phyloP scores from a whole-genome alignment of 2,797 vertebrate species.

The Diceros bicornis region DNA sequence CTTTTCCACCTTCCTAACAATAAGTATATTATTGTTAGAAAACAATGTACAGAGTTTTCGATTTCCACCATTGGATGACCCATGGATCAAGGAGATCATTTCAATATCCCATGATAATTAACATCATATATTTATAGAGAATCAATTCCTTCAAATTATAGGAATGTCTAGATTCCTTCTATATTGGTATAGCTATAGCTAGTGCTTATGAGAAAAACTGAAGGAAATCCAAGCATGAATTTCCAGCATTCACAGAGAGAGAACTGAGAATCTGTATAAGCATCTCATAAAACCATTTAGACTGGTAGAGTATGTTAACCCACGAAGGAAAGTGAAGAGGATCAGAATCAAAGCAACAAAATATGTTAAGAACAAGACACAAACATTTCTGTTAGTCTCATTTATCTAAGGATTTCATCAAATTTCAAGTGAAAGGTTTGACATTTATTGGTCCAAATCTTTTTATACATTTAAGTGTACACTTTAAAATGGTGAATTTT shows the following conservation, averaged over 20 bases:
- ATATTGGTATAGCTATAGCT: background rate
- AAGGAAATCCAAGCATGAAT: background rate
- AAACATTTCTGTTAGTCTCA: background rate
- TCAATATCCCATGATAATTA: background rate
- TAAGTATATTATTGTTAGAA: background rate
- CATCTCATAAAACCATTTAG: constrained; percentile 7
- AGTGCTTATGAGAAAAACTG: background rate
- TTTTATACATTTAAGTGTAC: background rate
- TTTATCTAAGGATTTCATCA: background rate
- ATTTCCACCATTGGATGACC: background rate
- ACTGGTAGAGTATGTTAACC: background rate
- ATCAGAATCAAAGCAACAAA: background rate
- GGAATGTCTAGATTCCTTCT: background rate
- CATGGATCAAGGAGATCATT: background rate
- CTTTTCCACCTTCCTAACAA: background rate
- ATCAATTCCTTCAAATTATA: background rate
- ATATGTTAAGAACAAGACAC: background rate
- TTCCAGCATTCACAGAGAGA: background rate
- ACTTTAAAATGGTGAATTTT: background rate
- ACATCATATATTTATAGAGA: background rate
- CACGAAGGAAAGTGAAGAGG: background rate
- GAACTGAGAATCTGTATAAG: background rate
- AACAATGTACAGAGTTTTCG: background rate
- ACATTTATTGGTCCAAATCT: background rate
- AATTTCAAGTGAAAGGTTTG: background rate